A percentile compares a stretch with the other conserved stretches of the same genome.
phyloP scores from a whole-genome alignment of 2,888 invertebrate species.

The Pachydiplax longipennis region DNA sequence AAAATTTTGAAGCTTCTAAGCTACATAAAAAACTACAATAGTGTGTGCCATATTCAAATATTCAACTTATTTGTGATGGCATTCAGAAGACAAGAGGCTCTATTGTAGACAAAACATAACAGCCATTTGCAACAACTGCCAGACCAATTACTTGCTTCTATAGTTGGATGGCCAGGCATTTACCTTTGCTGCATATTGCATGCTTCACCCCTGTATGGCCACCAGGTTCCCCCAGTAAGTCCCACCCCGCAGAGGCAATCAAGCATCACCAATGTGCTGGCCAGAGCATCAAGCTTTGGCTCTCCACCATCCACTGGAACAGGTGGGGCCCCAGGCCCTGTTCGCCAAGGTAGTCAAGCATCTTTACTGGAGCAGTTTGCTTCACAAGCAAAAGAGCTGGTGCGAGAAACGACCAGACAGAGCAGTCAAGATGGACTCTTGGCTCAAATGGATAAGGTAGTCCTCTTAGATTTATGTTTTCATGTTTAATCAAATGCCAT shows the following conservation, averaged over 20 bases:
- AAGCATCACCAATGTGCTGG: slow-evolving; percentile 68
- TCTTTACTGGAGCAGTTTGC: slow-evolving; percentile 89
- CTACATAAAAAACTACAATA: background rate
- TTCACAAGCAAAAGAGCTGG: slow-evolving; percentile 86
- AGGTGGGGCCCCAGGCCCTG: slow-evolving; percentile 54
- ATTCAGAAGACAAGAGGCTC: background rate
- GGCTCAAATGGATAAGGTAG: slow-evolving; percentile 90
- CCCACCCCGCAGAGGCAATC: slow-evolving; percentile 65
- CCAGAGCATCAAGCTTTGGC: slow-evolving; percentile 71
- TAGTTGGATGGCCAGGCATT: slow-evolving; percentile 44
- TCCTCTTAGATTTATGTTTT: slow-evolving; percentile 22
- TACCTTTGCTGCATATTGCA: background rate
- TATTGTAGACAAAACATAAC: slow-evolving; percentile 23
- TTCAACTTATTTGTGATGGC: background rate
- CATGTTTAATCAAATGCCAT: slow-evolving; percentile 3
- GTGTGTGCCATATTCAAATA: background rate
- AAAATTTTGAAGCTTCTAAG: background rate
- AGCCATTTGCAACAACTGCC: slow-evolving; percentile 32
- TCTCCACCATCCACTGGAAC: slow-evolving; percentile 57
- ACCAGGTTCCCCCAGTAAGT: slow-evolving; percentile 64
- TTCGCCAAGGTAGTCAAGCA: slow-evolving; percentile 78
- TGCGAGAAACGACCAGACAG: slow-evolving; percentile 85
- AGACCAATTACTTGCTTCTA: slow-evolving; percentile 35
- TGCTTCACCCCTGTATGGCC: slow-evolving; percentile 18
- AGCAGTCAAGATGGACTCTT: slow-evolving; percentile 88